Conservation (phyloP, 2,113 vertebrate species). For the Agapornis roseicollis region DNA sequence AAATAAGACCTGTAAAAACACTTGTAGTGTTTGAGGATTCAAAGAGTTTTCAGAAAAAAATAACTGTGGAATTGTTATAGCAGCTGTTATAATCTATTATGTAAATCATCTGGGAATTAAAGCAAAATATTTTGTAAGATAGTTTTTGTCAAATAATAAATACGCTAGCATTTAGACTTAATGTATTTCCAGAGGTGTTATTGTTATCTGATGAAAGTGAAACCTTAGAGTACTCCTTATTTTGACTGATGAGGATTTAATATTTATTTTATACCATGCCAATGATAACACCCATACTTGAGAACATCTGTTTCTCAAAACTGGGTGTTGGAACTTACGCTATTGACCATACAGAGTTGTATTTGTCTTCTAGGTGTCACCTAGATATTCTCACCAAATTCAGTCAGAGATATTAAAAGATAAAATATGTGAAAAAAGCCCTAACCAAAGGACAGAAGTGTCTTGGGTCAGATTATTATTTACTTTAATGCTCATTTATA, state of each 20-base stretch:
- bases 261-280: constrained; percentile 25
- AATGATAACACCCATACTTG: constrained; percentile 29
- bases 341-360: not conserved
- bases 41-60: constrained; percentile 4
- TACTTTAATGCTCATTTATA: not conserved
- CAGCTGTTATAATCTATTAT: constrained; percentile 49
- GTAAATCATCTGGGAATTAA: constrained; percentile 53
- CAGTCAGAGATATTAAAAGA: not conserved
- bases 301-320: constrained; percentile 32
- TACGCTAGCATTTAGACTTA: constrained; percentile 7
- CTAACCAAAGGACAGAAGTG: not conserved
- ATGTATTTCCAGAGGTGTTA: constrained; percentile 46
- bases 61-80: not conserved
- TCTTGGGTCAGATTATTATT: not conserved
- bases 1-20: constrained; percentile 20
- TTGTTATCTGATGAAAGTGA: constrained; percentile 44
- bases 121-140: constrained; percentile 40
- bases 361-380: constrained; percentile 43
- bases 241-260: constrained; percentile 39
- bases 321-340: not conserved
- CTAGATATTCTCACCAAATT: not conserved
- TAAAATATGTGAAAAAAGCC: not conserved
- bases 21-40: constrained; percentile 3
- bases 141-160: constrained; percentile 55
- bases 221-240: constrained; percentile 14